Base-by-base conservation (phyloP, 2,888 invertebrate species). In the Coleophora deauratella region DNA sequence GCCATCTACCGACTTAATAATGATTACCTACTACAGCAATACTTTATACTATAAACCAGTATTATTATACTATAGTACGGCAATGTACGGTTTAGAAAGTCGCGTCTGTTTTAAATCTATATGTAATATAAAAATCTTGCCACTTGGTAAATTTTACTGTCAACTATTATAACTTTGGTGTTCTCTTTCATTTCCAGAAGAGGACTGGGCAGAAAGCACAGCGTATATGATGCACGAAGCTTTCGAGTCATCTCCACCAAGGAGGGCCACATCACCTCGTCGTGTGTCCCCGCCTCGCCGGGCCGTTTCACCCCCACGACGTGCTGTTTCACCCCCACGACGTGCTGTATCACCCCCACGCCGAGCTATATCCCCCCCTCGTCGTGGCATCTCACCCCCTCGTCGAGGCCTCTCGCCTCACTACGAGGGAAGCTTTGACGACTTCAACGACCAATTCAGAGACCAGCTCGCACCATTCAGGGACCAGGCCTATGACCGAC, bases 141-240 rank as follows among this genome's bases (percentile, higher is more conserved):
- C n/a, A n/a, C n/a, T n/a, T 21, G 21, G 21, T 21, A 4, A 4
- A 21, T 21, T 21, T 21, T 21, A 21, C 21, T 6, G 6, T 21
- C 3, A 6, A 21, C 21, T 21, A n/a, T n/a, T n/a, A n/a, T n/a
- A 21, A 21, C 21, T 21, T 21, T 21, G 21, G 21, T 21, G 21
- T 21, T 21, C 6, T 21, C 21, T 51, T 51, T 37, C 61, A 40
- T 50, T 89, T 89, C 8, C 88, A 93, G 93, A 93, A 76, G 93
- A 93, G 59, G 93, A 93, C 62, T 93, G 92, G 92, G 90, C 88
- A 36, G 88, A 88, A 47, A 89, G 90, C 52, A 88, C 88, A 12
- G 88, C 88, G 9, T 91, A 91, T 62, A 77, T 91, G 71, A 89
- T 90, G 87, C 87, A 88, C 55, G 86, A 87, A 50, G 84, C 87